Base-by-base conservation (phyloP, 2,888 invertebrate species). In the Orthonevra nobilis region DNA sequence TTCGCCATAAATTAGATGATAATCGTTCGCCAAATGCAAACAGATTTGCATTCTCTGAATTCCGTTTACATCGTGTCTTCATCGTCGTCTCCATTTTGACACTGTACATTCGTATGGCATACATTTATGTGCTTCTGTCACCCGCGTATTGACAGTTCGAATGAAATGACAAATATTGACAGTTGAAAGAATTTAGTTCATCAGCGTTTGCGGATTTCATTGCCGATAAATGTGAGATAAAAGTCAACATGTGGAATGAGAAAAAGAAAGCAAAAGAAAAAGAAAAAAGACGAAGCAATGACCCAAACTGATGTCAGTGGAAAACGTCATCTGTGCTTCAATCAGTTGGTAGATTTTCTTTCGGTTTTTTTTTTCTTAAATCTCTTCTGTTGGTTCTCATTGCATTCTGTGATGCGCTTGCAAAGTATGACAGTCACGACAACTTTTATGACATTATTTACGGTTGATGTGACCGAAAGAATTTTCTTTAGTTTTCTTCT, bases 401-500 rank as follows among this genome's bases (percentile, higher is more conserved):
- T 23, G 23, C 3, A 38, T 34, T 50, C 52, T 77, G 54, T 70
- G 77, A 75, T 58, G 75, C 50, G 63, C 36, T 48, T 52, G 64
- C 64, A 28, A 63, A 64, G 30, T 54, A 64, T 69, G 75, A 75
- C 64, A 72, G 46, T 20, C 70, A 64, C 69, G 26, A 63, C 68
- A 30, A 54, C 52, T 4, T 17, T 46, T n/a, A 56, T 46, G 70
- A 74, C 81, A 82, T 82, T 82, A 82, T 82, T 82, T 81, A 83
- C 83, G 82, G 81, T 77, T 77, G 81, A 81, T 82, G 75, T 64
- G 79, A 64, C 81, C 60, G 72, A 74, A 82, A 77, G 82, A 82
- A 82, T 83, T 81, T 72, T 72, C n/a, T n/a, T n/a, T n/a, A n/a
- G n/a, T 74, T 58, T 46, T 66, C 75, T 75, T 63, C 79, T 77